Evolutionary conservation across 2,888 invertebrate species (phyloP), one percentile per base, ranked within the genome.

Genomic region (Agrochola circellaris): DNA sequence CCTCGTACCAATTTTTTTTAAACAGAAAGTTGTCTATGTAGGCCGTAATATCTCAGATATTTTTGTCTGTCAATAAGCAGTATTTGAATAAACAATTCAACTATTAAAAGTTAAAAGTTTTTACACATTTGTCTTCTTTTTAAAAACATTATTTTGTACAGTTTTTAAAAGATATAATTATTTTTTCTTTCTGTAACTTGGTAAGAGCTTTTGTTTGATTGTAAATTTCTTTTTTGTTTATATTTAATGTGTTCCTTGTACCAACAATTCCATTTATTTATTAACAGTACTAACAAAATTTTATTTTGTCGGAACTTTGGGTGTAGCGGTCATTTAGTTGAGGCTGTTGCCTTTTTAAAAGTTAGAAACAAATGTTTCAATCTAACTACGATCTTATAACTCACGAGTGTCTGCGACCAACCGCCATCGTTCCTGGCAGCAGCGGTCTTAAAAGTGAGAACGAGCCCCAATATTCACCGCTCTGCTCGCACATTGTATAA

Each of bases 1-100:
- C 65, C 67, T 82, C 84, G n/a, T 67, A 70, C 61, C 69, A 86
- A 62, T 85, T 83, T 86, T 80, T 86, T 84, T 81, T 0, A 38
- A 45, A 66, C 72, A 70, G 82, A 77, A 84, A 84, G 76, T 86
- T 77, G 75, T 67, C 48, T 76, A 68, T 61, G 77, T 0, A 81
- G 81, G 61, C 64, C 26, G 42, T 38, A 6, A 48, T 30, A 56
- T 62, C 23, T 56, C 34, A 64, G 73, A 62, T 60, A 64, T 77
- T 81, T 79, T 79, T 56, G 17, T 45, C 13, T 9, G 54, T 42
- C 48, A 54, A 65, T 75, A 71, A 74, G 74, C 66, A 72, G 34
- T 65, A 26, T 60, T 51, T 61, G 30, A 64, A 30, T 38, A 51
- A 56, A 60, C 48, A 67, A 65, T 81, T 48, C 13, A 73, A 66